Conservation (phyloP, 2,888 invertebrate species). For the Anoncus sp. region DNA sequence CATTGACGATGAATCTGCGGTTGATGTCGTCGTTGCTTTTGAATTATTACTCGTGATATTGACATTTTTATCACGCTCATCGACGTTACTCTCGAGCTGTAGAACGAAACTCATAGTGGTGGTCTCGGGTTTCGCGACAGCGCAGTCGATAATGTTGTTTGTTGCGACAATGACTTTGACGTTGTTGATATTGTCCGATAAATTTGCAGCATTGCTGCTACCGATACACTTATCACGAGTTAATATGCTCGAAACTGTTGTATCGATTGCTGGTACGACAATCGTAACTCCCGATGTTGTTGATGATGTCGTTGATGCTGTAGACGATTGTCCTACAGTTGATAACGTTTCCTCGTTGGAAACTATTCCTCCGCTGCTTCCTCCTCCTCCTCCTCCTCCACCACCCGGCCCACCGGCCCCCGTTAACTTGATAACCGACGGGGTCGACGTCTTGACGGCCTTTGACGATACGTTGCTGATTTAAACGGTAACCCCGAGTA, state of each 20-base stretch:
- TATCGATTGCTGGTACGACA: slow-evolving; percentile 24
- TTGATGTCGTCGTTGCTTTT: slow-evolving; percentile 27
- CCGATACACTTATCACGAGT: slow-evolving; percentile 37
- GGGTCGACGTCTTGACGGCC: slow-evolving; percentile 83
- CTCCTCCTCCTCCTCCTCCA: slow-evolving; percentile 77
- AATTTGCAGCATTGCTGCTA: slow-evolving; percentile 45
- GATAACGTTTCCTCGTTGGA: slow-evolving; percentile 70
- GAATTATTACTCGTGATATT: neutral
- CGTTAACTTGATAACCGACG: slow-evolving; percentile 82
- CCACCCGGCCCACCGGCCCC: slow-evolving; percentile 80
- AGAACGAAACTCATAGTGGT: slow-evolving; percentile 58
- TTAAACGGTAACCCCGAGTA: slow-evolving; percentile 33
- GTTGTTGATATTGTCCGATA: slow-evolving; percentile 26
- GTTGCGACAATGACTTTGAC: slow-evolving; percentile 3
- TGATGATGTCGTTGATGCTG: slow-evolving; percentile 8
- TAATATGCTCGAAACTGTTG: slow-evolving; percentile 11
- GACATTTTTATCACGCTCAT: slow-evolving; percentile 52
- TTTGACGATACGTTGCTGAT: slow-evolving; percentile 65
- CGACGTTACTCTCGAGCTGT: slow-evolving; percentile 50
- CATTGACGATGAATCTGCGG: slow-evolving; percentile 41
- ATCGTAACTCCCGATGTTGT: slow-evolving; percentile 12
- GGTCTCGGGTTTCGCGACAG: slow-evolving; percentile 52
- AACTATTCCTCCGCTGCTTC: slow-evolving; percentile 45
- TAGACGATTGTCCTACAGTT: slow-evolving; percentile 60
- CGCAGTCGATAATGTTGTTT: slow-evolving; percentile 48